A percentile compares a stretch with the other conserved stretches of the same genome.
Evolutionary conservation across 1,140 invertebrate species (phyloP).

Genomic region (Wasmannia auropunctata): DNA sequence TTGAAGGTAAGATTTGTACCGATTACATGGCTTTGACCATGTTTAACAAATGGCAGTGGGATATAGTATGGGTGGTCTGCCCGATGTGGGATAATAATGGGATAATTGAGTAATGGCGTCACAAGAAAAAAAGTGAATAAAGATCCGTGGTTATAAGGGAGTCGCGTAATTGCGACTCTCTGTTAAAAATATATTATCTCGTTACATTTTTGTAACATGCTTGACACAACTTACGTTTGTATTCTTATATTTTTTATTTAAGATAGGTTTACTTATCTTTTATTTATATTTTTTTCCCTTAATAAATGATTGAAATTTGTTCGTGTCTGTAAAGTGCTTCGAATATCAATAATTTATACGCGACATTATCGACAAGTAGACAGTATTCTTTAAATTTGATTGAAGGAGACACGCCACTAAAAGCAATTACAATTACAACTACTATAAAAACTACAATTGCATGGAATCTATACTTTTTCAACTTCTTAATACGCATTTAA

Average conservation of each 20-base stretch:
- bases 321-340: neutral
- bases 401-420: neutral
- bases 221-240: neutral
- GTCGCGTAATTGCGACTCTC: neutral
- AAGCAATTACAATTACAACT: neutral
- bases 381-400: neutral
- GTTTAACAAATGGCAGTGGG: slow-evolving; percentile 11
- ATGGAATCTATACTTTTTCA: slow-evolving; percentile 3
- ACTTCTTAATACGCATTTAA: slow-evolving; percentile 32
- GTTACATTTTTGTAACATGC: neutral
- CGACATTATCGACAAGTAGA: too few species aligned
- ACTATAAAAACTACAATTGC: neutral
- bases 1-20: slow-evolving; percentile 44
- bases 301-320: neutral
- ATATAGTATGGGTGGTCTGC: slow-evolving; percentile 2
- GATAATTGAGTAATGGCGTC: neutral
- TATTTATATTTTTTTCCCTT: too few species aligned
- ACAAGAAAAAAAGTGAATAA: neutral
- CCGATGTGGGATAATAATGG: neutral
- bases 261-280: too few species aligned
- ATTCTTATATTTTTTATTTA: neutral
- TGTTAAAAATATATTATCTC: neutral
- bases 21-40: slow-evolving; percentile 25
- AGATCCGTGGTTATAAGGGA: neutral
- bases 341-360: neutral